A percentile compares a stretch with the other conserved stretches of the same genome.
These are phyloP conservation scores for Megaustenia siamemsis DNA, from an alignment of 2,888 invertebrate genomes.

Conservation along the genomic window DNA sequence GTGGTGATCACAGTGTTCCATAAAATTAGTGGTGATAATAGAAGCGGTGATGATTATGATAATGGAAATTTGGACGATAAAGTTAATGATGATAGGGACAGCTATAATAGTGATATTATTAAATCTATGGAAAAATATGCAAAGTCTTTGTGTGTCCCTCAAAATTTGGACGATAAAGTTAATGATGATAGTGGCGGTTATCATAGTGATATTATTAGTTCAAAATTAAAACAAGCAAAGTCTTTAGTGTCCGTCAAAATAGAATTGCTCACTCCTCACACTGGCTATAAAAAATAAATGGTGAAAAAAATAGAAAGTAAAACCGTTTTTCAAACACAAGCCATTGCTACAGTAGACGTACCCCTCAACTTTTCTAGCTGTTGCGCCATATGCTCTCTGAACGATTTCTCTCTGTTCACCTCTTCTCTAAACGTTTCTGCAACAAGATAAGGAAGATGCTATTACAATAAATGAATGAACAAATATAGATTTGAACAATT, in stretches of 20 bases:
- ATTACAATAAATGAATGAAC: too few species aligned
- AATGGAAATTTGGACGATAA: constrained; percentile 1
- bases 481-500: too few species aligned
- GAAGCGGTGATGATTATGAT: not conserved
- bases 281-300: not conserved
- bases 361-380: constrained; percentile 78
- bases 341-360: too few species aligned
- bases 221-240: not conserved
- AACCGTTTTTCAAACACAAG: too few species aligned
- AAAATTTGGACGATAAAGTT: too few species aligned
- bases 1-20: not conserved
- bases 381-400: constrained; percentile 77
- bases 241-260: not conserved
- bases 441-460: constrained; percentile 23
- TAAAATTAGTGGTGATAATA: constrained; percentile 4
- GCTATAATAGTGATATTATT: constrained; percentile 5
- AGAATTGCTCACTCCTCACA: not conserved
- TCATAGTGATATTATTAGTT: too few species aligned
- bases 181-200: too few species aligned
- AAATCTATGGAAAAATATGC: not conserved
- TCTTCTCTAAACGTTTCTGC: constrained; percentile 77
- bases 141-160: too few species aligned
- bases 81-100: not conserved
- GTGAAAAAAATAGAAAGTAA: not conserved
- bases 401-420: constrained; percentile 74